Evolutionary conservation across 2,797 vertebrate genomes (phyloP), one percentile per base, ranked within the genome.

Genomic region (Varecia variegata): DNA sequence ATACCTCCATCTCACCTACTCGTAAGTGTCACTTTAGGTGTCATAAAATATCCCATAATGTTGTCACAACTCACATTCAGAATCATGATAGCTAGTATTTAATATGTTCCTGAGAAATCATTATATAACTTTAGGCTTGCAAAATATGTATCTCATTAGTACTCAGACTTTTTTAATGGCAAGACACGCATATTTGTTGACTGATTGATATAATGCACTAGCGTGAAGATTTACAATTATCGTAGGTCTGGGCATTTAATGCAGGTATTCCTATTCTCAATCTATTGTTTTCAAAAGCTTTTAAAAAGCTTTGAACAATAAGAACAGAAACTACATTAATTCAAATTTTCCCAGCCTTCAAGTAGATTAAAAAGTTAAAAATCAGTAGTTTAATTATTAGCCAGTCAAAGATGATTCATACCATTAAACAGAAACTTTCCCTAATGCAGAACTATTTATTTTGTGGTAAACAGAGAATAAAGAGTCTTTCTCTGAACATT

Each of bases 351-450:
- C 4, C 5, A 67, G 50, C 77, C 58, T 76, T 85, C 38, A 43
- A 77, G 50, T 79, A 70, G 47, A 82, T 88, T 20, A 32, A 73
- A 90, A 96, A 71, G 30, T 73, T 68, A 74, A 90, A 91, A 88
- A 73, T 85, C 35, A n/a, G 30, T 77, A 4, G 30, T 91, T 91
- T 90, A 77, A 76, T 45, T 80, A 84, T 88, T 90, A 88, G 32
- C 35, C 27, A 71, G 62, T 93, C 45, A 83, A 70, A 96, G 81
- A 88, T 67, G 71, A 81, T 43, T 90, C 71, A 67, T 47, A 43
- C 2, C 10, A 54, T 14, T 35, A 67, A 30, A 32, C 18, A 38
- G n/a, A 40, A 82, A 20, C 5, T 21, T 54, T 90, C 35, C n/a
- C 70, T 47, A 70, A 52, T 10, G 47, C n/a, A 67, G 23, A 93